Conservation (phyloP, 2,888 invertebrate genomes). For the Drosophila tripunctata region DNA sequence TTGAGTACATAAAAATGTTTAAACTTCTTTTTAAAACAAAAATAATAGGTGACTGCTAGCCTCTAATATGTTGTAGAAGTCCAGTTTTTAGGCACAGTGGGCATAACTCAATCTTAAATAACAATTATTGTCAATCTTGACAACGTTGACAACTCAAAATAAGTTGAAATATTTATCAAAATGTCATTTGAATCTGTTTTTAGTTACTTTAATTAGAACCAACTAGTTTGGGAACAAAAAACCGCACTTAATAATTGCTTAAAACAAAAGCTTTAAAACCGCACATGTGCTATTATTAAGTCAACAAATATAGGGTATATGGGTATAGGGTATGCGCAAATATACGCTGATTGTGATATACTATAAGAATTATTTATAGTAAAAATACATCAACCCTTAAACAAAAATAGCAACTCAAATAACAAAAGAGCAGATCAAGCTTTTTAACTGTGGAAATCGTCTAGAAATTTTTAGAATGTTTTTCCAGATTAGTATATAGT, state of each 20-base stretch:
- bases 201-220: constrained; percentile 19
- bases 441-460: no score
- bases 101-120: neutral
- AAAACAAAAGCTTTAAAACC: constrained; percentile 2
- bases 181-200: constrained; percentile 26
- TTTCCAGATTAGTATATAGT: no score
- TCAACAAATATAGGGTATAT: neutral
- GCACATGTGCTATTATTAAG: constrained; percentile 7
- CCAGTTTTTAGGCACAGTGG: constrained; percentile 6
- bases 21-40: no score
- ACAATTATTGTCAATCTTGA: constrained; percentile 15
- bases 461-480: no score
- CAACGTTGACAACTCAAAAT: constrained; percentile 17
- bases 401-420: no score
- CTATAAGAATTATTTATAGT: neutral
- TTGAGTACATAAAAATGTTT: no score
- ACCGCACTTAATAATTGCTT: constrained; percentile 2
- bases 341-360: no score
- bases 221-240: neutral
- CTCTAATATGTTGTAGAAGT: neutral
- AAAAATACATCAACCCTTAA: no score
- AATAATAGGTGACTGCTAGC: constrained; percentile 22
- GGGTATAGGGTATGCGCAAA: constrained; percentile 9
- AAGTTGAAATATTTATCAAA: constrained; percentile 27
- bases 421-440: no score